Conservation (phyloP, 2,113 vertebrate genomes). For the Ceyx margarethae region DNA sequence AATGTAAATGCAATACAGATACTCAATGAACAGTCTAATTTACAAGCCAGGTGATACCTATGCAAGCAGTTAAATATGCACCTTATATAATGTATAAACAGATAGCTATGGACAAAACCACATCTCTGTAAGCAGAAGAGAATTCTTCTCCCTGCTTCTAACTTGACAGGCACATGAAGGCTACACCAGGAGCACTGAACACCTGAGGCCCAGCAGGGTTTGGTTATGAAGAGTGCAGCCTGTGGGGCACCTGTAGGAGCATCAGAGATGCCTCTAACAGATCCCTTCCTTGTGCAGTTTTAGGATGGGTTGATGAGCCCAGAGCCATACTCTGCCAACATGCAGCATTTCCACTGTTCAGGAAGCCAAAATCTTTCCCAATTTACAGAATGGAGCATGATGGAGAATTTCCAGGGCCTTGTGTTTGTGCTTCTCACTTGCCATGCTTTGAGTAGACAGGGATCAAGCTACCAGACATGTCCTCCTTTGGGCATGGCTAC, state of each 20-base stretch:
- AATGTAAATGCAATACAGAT: not conserved
- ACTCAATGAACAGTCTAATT: not conserved
- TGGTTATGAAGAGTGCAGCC: not conserved
- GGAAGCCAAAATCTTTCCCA: not conserved
- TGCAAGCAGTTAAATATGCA: not conserved
- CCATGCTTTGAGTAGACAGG: not conserved
- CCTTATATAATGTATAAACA: not conserved
- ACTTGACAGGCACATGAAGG: fast-evolving
- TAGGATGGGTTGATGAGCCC: not conserved
- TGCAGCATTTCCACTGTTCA: fast-evolving
- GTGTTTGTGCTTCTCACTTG: not conserved
- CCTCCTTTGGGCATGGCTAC: too few species aligned
- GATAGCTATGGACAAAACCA: not conserved
- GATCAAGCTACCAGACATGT: not conserved
- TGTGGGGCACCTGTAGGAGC: not conserved
- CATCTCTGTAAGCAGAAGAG: not conserved
- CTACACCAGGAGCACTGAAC: not conserved
- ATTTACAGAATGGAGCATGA: not conserved
- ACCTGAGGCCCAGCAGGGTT: not conserved
- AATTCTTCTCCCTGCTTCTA: not conserved
- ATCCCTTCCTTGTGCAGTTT: not conserved
- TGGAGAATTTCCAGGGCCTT: not conserved
- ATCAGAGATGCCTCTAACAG: not conserved
- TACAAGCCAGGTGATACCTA: not conserved
- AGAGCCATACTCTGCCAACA: not conserved